Evolutionary conservation across 2,113 vertebrate species (phyloP).

Genomic region (Urocolius indicus): DNA sequence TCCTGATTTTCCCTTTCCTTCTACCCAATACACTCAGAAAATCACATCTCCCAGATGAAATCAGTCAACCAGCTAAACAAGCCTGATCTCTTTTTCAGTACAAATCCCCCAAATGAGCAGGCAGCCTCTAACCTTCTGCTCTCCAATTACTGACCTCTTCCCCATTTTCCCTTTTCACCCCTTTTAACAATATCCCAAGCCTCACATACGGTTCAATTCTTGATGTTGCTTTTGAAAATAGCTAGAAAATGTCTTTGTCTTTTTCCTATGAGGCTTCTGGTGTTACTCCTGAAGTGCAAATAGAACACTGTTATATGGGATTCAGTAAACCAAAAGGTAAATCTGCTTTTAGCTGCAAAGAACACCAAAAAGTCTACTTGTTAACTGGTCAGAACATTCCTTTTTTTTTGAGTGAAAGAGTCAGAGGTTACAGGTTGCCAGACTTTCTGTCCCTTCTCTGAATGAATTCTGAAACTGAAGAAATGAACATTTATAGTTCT

Average conservation of each 20-base stretch:
- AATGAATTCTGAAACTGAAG: neutral
- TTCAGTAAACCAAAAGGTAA: neutral
- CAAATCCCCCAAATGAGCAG: conserved; percentile 31
- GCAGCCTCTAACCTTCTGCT: conserved; percentile 43
- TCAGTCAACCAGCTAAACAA: conserved; percentile 62
- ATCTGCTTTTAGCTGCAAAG: conserved; percentile 32
- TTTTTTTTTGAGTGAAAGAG: neutral
- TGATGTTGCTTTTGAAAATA: conserved; percentile 30
- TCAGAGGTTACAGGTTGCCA: neutral
- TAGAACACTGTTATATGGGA: neutral
- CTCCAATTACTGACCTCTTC: conserved; percentile 49
- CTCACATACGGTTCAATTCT: conserved; percentile 27
- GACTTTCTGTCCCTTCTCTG: neutral
- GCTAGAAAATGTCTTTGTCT: conserved; percentile 28
- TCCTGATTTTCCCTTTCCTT: conserved; percentile 48
- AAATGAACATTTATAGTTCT: neutral
- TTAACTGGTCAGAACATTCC: neutral
- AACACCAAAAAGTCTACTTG: neutral
- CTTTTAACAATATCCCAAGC: conserved; percentile 38
- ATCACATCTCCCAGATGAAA: conserved; percentile 55
- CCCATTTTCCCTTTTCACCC: conserved; percentile 36
- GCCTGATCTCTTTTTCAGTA: conserved; percentile 11
- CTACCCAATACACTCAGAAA: conserved; percentile 22
- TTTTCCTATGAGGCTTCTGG: conserved; percentile 16
- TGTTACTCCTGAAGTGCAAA: conserved; percentile 10